A percentile compares a stretch with the other conserved stretches of the same genome.
Conservation (phyloP, 2,113 vertebrate genomes). For the Sciurus niger region DNA sequence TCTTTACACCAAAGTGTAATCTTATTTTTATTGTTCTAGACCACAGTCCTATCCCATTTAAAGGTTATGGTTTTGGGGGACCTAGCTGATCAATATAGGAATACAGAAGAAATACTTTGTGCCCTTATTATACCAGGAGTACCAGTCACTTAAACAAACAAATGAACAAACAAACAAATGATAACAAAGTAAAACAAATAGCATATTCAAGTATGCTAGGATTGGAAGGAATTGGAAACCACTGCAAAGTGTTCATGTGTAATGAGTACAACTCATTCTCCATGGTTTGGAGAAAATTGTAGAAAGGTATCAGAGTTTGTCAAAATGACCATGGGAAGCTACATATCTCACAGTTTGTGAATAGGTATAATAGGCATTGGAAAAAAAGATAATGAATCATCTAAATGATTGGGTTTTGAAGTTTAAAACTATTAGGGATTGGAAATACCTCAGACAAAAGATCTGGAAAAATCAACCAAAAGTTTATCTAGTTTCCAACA, state of each 20-base stretch:
- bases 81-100: background rate
- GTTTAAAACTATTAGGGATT: background rate
- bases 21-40: background rate
- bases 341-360: background rate
- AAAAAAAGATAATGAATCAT: background rate
- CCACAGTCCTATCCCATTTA: background rate
- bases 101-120: background rate
- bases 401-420: background rate
- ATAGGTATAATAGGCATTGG: background rate
- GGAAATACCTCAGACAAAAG: background rate
- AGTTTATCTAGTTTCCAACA: conserved; percentile 24
- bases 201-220: background rate
- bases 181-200: background rate
- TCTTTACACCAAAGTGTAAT: background rate
- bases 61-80: background rate
- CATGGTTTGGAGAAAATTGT: background rate
- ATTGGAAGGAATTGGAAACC: background rate
- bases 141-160: background rate
- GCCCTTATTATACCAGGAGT: background rate
- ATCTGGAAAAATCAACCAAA: background rate
- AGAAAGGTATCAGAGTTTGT: background rate
- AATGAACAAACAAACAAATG: background rate
- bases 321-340: background rate
- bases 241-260: background rate
- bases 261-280: background rate